Evolutionary conservation across 2,113 vertebrate genomes (phyloP), one percentile per base, ranked within the genome.

Genomic region (Motacilla alba): DNA sequence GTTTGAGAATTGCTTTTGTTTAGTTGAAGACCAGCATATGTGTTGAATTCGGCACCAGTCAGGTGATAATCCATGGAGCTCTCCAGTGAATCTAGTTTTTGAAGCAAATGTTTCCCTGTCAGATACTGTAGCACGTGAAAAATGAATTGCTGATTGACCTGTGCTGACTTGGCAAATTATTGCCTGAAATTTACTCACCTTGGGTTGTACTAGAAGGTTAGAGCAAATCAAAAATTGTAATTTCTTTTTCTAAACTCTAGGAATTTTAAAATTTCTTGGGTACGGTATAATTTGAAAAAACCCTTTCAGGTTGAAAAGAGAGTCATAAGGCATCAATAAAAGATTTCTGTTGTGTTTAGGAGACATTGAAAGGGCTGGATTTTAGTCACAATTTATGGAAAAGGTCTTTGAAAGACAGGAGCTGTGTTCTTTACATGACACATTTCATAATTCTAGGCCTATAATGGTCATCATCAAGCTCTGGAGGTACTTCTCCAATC

Each of bases 401-500:
- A 47, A 60, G 47, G 11, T 35, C 41, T 78, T 80, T 85, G 18
- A 50, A 85, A 59, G 59, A 66, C 15, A 12, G n/a, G 15, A 69
- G 13, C 24, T 78, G 24, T 56, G 17, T 79, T 80, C 26, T 72
- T 74, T 41, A 79, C 11, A 0, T 53, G 47, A 37, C 12, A 5
- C 8, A 15, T 95, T 87, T 96, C 39, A 4, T 55, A 39, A 50
- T 70, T 86, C 47, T 93, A 99, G 99, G 99, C 99, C 10, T 99
- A 99, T 87, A 99, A 99, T 6, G 99, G 99, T 82, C 99, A 99
- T 64, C 98, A 99, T 15, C 99, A 99, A 96, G 99, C 99, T 28
- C 92, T 99, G 97, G 99, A 99, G 94, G 98, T 99, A 9, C 98
- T 99, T 68, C 97, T 99, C 64, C 99, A 99, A 26, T 99, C 98